These are phyloP conservation scores for Gasterosteus aculeatus DNA, from an alignment of 2,113 vertebrate genomes.

Conservation along the genomic window DNA sequence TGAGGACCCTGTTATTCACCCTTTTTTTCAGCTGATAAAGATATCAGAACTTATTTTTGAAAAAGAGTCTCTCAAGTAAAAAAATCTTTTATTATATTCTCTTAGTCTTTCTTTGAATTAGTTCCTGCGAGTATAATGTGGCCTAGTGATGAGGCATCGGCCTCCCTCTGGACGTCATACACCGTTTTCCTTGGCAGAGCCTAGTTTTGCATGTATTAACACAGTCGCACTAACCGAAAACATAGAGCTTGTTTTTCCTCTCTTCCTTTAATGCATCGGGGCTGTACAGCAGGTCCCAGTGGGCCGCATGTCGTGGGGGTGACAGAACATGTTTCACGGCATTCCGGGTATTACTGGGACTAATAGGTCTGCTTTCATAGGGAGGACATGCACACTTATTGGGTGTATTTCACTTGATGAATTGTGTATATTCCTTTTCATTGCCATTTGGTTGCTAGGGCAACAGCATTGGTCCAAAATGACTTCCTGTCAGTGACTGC, in stretches of 20 bases:
- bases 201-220: too few relatives aligned
- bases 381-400: background rate
- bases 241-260: too few relatives aligned
- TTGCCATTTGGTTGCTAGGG: background rate
- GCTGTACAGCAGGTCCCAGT: too few relatives aligned
- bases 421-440: background rate
- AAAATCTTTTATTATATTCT: background rate
- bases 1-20: conserved; percentile 2
- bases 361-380: background rate
- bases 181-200: too few relatives aligned
- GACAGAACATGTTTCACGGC: background rate
- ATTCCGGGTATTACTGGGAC: background rate
- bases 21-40: background rate
- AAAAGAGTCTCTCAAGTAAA: background rate
- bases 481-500: background rate
- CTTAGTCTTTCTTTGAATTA: background rate
- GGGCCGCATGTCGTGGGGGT: too few relatives aligned
- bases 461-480: background rate
- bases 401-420: background rate
- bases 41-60: background rate
- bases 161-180: too few relatives aligned
- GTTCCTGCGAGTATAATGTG: background rate
- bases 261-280: too few relatives aligned
- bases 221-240: too few relatives aligned
- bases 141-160: too few relatives aligned